Percentiles rank a stretch among this genome's conserved stretches.
phyloP scores from a whole-genome alignment of 2,113 vertebrate species.

The Phrynosoma platyrhinos region DNA sequence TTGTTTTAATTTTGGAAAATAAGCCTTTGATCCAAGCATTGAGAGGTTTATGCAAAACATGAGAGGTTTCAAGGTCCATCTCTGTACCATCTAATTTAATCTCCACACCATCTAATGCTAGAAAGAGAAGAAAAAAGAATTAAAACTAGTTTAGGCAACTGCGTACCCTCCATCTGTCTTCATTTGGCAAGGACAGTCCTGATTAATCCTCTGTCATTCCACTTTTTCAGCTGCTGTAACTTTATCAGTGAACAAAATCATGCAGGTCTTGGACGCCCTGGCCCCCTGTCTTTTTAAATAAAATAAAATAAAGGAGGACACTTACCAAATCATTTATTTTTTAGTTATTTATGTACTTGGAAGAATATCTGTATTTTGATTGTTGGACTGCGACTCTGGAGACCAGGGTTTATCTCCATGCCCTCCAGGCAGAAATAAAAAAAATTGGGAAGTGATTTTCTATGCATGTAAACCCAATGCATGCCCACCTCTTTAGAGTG shows the following conservation, averaged over 20 bases:
- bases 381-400: too few relatives aligned
- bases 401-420: too few relatives aligned
- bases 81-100: not conserved
- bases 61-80: not conserved
- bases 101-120: not conserved
- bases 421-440: too few relatives aligned
- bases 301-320: too few relatives aligned
- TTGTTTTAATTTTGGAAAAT: constrained; percentile 3
- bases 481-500: too few relatives aligned
- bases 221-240: not conserved
- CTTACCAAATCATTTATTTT: too few relatives aligned
- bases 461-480: too few relatives aligned
- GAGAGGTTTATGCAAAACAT: not conserved
- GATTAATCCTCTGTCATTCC: too few relatives aligned
- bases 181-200: too few relatives aligned
- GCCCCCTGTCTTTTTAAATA: not conserved
- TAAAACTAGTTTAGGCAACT: not conserved
- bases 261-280: not conserved
- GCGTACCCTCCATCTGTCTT: not conserved
- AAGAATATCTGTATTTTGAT: too few relatives aligned
- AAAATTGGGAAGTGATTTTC: too few relatives aligned
- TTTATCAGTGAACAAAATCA: not conserved
- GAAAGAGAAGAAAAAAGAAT: not conserved
- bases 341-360: too few relatives aligned
- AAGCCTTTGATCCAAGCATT: not conserved